Evolutionary conservation across 2,797 vertebrate genomes (phyloP).

Genomic region (Nannoperca obscura): DNA sequence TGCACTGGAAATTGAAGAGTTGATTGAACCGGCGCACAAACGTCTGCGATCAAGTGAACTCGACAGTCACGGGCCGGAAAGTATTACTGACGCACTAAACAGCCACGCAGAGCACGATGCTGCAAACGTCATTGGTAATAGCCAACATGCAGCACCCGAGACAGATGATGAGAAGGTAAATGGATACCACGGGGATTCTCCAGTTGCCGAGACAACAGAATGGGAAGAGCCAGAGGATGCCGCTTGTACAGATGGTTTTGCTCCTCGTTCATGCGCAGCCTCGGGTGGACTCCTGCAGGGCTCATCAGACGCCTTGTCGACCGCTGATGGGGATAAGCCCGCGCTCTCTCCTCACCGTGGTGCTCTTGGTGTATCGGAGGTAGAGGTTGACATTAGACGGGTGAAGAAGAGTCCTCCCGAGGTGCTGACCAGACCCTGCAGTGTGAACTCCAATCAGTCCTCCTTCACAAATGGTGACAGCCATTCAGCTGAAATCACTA

Average conservation of each 20-base stretch:
- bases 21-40: slow-evolving; percentile 53
- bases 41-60: slow-evolving; percentile 39
- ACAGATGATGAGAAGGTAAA: slow-evolving; percentile 22
- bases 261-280: neutral
- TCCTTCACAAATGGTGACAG: neutral
- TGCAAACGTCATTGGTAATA: slow-evolving; percentile 9
- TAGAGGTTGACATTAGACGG: neutral
- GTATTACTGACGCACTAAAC: neutral
- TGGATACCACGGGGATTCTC: slow-evolving; percentile 7
- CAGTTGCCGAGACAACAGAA: neutral
- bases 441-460: slow-evolving; percentile 16
- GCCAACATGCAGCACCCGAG: slow-evolving; percentile 2
- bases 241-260: slow-evolving; percentile 4
- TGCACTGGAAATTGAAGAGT: slow-evolving; percentile 46
- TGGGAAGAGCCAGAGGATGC: slow-evolving; percentile 3
- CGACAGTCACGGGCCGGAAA: neutral
- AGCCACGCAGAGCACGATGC: neutral
- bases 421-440: neutral
- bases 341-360: neutral
- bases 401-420: slow-evolving; percentile 16
- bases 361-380: neutral
- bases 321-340: neutral
- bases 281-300: slow-evolving; percentile 9
- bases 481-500: slow-evolving; percentile 15
- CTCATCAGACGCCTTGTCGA: slow-evolving; percentile 25